Evolutionary conservation across 2,888 invertebrate species (phyloP).

Genomic region (Zele albiditarsus): DNA sequence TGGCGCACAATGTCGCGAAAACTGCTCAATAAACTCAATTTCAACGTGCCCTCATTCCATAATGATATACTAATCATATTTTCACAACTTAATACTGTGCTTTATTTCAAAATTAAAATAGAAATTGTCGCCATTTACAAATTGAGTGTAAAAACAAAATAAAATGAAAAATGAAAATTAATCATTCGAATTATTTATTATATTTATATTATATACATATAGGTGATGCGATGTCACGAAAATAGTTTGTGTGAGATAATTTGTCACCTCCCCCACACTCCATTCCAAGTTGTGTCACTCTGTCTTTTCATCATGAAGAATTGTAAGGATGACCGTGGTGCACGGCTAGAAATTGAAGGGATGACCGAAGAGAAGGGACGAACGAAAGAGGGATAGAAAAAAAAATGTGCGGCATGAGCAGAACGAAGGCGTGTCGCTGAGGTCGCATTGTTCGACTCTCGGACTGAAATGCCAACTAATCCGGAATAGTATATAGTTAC

Average conservation of each 20-base stretch:
- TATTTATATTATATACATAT: too few relatives aligned
- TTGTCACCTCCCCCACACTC: not conserved
- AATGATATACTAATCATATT: constrained; percentile 49
- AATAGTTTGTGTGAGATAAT: too few relatives aligned
- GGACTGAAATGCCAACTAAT: constrained; percentile 56
- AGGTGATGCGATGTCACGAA: too few relatives aligned
- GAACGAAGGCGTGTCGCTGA: constrained; percentile 53
- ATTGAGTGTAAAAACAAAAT: not conserved
- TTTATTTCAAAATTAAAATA: constrained; percentile 23
- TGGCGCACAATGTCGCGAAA: constrained; percentile 43
- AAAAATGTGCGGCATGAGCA: constrained; percentile 51
- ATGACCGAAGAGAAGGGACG: constrained; percentile 12
- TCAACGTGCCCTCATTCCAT: constrained; percentile 40
- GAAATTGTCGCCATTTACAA: not conserved
- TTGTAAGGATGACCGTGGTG: not conserved
- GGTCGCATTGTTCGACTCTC: constrained; percentile 55
- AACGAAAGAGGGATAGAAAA: constrained; percentile 28
- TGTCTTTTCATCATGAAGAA: constrained; percentile 20
- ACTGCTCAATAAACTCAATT: constrained; percentile 50
- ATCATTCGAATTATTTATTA: not conserved
- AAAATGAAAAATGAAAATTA: not conserved
- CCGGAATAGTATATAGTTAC: constrained; percentile 30
- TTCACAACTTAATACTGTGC: not conserved
- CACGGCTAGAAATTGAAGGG: constrained; percentile 2
- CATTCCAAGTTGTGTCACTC: not conserved